Conservation (phyloP, 2,888 invertebrate genomes). For the Caenorhabditis sinica region DNA sequence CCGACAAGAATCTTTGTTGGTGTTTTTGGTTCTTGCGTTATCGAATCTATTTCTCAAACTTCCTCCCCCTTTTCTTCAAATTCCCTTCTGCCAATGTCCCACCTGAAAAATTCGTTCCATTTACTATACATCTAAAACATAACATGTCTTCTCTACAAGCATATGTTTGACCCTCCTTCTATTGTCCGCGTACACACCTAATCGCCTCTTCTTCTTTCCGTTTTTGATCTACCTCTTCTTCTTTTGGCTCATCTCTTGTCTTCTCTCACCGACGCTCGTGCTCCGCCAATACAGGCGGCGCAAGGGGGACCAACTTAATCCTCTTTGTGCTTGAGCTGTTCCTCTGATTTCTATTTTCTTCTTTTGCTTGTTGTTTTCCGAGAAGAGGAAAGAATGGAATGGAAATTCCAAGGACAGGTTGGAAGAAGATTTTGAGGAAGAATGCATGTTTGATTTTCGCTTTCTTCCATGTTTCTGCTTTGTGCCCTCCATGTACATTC, state of each 20-base stretch:
- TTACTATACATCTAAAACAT: background rate
- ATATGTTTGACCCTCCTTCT: constrained; percentile 42
- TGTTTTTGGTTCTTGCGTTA: too few relatives aligned
- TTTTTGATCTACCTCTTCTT: background rate
- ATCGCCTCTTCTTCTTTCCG: constrained; percentile 14
- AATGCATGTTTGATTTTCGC: too few relatives aligned
- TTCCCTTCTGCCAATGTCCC: too few relatives aligned
- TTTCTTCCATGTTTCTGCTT: too few relatives aligned
- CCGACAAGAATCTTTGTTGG: too few relatives aligned
- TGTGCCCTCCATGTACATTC: too few relatives aligned
- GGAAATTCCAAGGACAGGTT: too few relatives aligned
- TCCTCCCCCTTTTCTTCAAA: background rate
- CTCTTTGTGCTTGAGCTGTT: constrained; percentile 11
- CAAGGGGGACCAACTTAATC: constrained; percentile 31
- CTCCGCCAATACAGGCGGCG: constrained; percentile 22
- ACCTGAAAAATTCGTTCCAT: too few relatives aligned
- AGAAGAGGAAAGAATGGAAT: too few relatives aligned
- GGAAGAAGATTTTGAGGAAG: too few relatives aligned
- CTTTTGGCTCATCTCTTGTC: constrained; percentile 46
- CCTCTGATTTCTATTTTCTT: background rate
- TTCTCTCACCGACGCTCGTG: constrained; percentile 15
- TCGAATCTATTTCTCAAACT: background rate
- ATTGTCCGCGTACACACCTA: constrained; percentile 30
- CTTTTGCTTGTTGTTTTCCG: background rate
- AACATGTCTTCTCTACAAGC: constrained; percentile 6